Conservation (phyloP, 2,797 vertebrate genomes). For the Labeo calbasu region DNA sequence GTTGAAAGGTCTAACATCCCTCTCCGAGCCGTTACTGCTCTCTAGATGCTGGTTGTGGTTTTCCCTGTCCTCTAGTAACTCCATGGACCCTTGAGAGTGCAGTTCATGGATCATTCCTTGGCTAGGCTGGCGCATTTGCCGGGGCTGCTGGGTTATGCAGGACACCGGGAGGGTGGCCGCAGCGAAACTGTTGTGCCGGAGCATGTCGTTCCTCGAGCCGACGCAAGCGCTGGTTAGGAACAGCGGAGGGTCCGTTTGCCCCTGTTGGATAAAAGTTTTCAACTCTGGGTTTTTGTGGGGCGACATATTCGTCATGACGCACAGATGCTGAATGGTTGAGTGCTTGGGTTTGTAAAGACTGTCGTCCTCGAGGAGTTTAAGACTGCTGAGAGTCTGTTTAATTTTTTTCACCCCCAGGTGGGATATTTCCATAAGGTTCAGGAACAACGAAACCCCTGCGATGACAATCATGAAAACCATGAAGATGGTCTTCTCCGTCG, state of each 20-base stretch:
- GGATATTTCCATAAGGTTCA: slow-evolving; percentile 91
- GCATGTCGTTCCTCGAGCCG: slow-evolving; percentile 62
- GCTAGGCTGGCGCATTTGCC: slow-evolving; percentile 46
- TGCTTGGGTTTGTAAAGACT: slow-evolving; percentile 78
- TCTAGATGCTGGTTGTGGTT: slow-evolving; percentile 17
- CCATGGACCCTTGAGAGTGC: slow-evolving; percentile 55
- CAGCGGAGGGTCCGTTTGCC: slow-evolving; percentile 67
- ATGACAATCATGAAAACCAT: slow-evolving; percentile 95
- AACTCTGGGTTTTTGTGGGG: slow-evolving; percentile 76
- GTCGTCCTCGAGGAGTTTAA: slow-evolving; percentile 69
- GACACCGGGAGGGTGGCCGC: slow-evolving; percentile 64
- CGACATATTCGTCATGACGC: slow-evolving; percentile 72
- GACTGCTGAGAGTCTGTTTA: slow-evolving; percentile 79
- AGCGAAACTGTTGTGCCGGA: slow-evolving; percentile 67
- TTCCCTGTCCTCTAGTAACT: slow-evolving; percentile 12
- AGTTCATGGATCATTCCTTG: slow-evolving; percentile 55
- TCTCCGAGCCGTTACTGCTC: slow-evolving; percentile 45
- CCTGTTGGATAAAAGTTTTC: slow-evolving; percentile 76
- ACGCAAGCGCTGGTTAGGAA: slow-evolving; percentile 64
- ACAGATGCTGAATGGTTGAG: slow-evolving; percentile 73
- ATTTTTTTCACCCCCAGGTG: slow-evolving; percentile 89
- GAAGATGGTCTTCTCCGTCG: slow-evolving; percentile 94
- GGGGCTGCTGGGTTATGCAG: slow-evolving; percentile 61
- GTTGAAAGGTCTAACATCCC: slow-evolving; percentile 45
- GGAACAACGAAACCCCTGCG: slow-evolving; percentile 88